Conservation (phyloP, 2,797 vertebrate genomes). For the Fratercula arctica region DNA sequence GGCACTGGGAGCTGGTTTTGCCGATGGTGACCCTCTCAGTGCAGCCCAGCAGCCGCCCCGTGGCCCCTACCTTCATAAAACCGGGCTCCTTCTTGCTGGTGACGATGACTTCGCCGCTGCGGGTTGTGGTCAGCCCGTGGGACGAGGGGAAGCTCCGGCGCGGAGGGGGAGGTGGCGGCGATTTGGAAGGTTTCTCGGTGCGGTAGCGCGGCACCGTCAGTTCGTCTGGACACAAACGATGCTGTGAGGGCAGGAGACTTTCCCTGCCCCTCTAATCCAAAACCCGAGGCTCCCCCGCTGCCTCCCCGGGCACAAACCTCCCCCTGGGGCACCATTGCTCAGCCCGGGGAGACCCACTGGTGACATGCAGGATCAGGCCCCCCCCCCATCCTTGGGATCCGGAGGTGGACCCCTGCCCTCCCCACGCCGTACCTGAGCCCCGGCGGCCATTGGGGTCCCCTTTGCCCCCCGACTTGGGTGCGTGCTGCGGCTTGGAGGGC, state of each 20-base stretch:
- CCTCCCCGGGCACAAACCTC: background rate
- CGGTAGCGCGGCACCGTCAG: constrained; percentile 92
- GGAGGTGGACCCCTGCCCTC: background rate
- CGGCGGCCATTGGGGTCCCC: constrained; percentile 86
- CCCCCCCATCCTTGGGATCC: background rate
- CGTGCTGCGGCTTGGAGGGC: constrained; percentile 83
- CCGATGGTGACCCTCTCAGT: accelerated
- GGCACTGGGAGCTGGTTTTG: background rate
- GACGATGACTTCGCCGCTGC: constrained; percentile 91
- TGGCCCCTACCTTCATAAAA: constrained; percentile 84
- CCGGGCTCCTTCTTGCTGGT: constrained; percentile 86
- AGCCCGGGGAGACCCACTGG: background rate
- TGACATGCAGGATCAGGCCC: background rate
- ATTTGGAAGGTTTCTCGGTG: constrained; percentile 97
- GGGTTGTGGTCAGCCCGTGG: constrained; percentile 90
- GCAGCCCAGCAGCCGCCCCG: accelerated
- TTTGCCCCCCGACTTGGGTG: constrained; percentile 87
- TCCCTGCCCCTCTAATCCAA: background rate
- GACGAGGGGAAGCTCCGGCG: constrained; percentile 95
- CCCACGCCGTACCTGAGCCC: constrained; percentile 83
- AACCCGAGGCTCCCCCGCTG: background rate
- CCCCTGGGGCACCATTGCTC: accelerated
- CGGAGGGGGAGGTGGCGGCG: constrained; percentile 92
- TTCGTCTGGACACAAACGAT: constrained; percentile 81
- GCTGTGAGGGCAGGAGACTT: background rate